Evolutionary conservation across 1,140 invertebrate species (phyloP), one percentile per base, ranked within the genome.

Genomic region (Pissodes strobi): DNA sequence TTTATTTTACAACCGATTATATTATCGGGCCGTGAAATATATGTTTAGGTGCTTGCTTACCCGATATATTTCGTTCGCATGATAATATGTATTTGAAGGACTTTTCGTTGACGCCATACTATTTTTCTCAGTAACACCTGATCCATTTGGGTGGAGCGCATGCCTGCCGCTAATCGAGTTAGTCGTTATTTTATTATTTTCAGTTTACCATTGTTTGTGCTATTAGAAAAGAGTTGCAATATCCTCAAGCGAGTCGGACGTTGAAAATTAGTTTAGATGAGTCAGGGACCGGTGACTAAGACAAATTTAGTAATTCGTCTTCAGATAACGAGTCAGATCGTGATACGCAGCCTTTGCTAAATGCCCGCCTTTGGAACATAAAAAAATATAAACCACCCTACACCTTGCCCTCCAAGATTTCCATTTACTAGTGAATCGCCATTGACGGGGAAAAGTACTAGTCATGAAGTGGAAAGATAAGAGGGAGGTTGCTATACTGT

Each of bases 301-400:
- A 43, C 9, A 17, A 43, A 12, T 43, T 43, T 12, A 13, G 30
- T 43, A 43, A 13, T 43, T 43, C 15, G 39, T 43, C 39, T 43
- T 43, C 39, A 43, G 39, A 43, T 17, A 43, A 17, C 15, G 39
- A 17, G 39, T 12, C 15, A 17, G 15, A 43, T 5, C 5, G 39
- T 43, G 39, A 43, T 43, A 43, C 15, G 10, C 39, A 43, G 15
- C 39, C 39, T 43, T 17, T 43, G 13, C 10, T 43, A 43, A 43
- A 43, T 43, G 39, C 15, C 13, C 39, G 39, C 39, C 9, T n/a
- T 43, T 5, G 13, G 15, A n/a, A 43, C 15, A 43, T 43, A n/a
- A 6, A 5, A 43, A 43, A 43, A 5, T 43, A 13, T 43, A 43
- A 17, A 43, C 39, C 9, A 43, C 6, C 9, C 39, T 17, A 43